Percentiles rank a stretch among this genome's conserved stretches.
phyloP scores from a whole-genome alignment of 2,797 vertebrate genomes.

The Gambelia wislizenii region DNA sequence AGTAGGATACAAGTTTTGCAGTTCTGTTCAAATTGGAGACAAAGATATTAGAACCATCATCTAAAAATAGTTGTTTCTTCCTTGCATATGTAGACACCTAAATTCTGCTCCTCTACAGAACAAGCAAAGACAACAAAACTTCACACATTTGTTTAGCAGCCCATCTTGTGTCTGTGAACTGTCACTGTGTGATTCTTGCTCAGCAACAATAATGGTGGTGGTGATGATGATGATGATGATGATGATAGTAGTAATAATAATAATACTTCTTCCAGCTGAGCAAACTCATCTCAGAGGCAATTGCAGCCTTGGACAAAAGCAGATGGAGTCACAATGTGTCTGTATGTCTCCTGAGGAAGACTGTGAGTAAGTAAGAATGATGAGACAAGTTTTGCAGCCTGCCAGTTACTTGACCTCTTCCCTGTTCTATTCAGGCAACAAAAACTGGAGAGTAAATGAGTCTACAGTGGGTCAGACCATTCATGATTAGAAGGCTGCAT shows the following conservation, averaged over 20 bases:
- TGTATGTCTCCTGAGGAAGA: constrained; percentile 78
- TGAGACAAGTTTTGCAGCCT: background rate
- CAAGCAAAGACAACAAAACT: background rate
- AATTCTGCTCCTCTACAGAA: background rate
- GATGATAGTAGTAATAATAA: no score
- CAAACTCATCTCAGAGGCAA: constrained; percentile 54
- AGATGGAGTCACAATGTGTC: constrained; percentile 69
- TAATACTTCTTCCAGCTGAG: constrained; percentile 35
- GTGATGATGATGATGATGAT: no score
- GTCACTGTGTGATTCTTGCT: background rate
- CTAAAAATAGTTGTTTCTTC: background rate
- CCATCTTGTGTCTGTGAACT: background rate
- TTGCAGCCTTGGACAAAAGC: constrained; percentile 78
- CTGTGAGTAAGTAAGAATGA: constrained; percentile 75
- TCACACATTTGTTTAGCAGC: background rate
- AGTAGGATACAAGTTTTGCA: no score
- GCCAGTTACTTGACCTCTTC: background rate
- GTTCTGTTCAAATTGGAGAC: background rate
- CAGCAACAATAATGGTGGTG: background rate
- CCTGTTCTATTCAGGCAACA: background rate
- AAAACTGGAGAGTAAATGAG: background rate
- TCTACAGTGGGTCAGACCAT: background rate
- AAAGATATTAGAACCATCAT: background rate
- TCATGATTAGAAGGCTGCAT: no score
- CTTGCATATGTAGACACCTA: background rate